A percentile compares a stretch with the other conserved stretches of the same genome.
These are phyloP conservation scores for Bombus pyrosoma DNA, from an alignment of 1,140 invertebrate species.

Conservation along the genomic window DNA sequence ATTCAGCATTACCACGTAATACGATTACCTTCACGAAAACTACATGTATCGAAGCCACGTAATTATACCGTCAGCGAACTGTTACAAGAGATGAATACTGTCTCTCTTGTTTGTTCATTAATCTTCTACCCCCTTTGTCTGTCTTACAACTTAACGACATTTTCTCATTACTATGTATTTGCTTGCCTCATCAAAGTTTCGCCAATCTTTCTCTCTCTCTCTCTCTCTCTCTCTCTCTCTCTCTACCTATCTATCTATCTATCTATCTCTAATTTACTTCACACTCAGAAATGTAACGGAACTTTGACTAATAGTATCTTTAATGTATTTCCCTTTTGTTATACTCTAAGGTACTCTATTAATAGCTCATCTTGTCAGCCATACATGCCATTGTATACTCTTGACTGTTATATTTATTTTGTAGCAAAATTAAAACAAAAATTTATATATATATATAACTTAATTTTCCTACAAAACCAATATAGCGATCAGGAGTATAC, in stretches of 20 bases:
- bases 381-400: neutral
- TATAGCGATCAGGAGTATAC: too few species aligned
- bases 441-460: too few species aligned
- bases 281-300: neutral
- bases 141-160: constrained; percentile 8
- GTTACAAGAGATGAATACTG: neutral
- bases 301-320: neutral
- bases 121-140: neutral
- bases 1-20: constrained; percentile 11
- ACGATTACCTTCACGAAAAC: constrained; percentile 27
- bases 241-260: too few species aligned
- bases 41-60: constrained; percentile 9
- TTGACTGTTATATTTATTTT: too few species aligned
- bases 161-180: constrained; percentile 25
- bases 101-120: neutral
- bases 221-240: too few species aligned
- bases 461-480: too few species aligned
- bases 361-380: neutral
- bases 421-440: too few species aligned
- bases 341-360: neutral
- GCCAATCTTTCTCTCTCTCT: neutral
- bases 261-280: constrained; percentile 3
- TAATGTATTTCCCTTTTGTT: too few species aligned
- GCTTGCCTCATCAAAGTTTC: constrained; percentile 12
- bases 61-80: constrained; percentile 15